phyloP scores from a whole-genome alignment of 1,140 invertebrate genomes.

The Zaprionus taronus region DNA sequence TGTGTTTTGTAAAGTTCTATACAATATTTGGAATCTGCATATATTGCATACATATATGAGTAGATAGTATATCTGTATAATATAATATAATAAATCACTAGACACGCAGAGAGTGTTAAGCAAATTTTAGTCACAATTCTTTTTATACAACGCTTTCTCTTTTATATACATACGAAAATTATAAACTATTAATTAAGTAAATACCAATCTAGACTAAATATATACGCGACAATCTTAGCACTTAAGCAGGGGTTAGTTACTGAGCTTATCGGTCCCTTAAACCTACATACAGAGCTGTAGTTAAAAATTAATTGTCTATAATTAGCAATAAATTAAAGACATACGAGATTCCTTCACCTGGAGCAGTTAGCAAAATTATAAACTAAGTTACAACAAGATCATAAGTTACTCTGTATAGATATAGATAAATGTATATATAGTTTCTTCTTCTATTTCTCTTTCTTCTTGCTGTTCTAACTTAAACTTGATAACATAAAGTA shows the following conservation, averaged over 20 bases:
- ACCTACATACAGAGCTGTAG: slow-evolving; percentile 1
- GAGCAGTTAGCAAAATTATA: background rate
- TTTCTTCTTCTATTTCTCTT: background rate
- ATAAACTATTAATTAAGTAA: background rate
- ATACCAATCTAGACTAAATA: background rate
- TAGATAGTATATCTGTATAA: slow-evolving; percentile 9
- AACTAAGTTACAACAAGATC: slow-evolving; percentile 1
- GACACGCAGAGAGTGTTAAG: slow-evolving; percentile 40
- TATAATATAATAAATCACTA: slow-evolving; percentile 21
- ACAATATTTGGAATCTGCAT: slow-evolving; percentile 19
- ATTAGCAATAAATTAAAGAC: background rate
- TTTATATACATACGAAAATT: slow-evolving; percentile 30
- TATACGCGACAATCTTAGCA: background rate
- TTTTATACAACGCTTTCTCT: slow-evolving; percentile 25
- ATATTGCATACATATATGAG: slow-evolving; percentile 5
- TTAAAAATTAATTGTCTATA: background rate
- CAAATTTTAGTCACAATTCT: slow-evolving; percentile 47
- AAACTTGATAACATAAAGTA: background rate
- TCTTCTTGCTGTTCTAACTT: background rate
- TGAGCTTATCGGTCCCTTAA: background rate
- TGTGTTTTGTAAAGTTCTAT: slow-evolving; percentile 20
- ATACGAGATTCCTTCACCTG: slow-evolving; percentile 5
- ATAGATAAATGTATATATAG: background rate
- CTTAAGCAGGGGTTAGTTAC: slow-evolving; percentile 2
- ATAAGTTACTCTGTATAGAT: background rate